Conservation (phyloP, 1,140 invertebrate genomes). For the Harpegnathos saltator region DNA sequence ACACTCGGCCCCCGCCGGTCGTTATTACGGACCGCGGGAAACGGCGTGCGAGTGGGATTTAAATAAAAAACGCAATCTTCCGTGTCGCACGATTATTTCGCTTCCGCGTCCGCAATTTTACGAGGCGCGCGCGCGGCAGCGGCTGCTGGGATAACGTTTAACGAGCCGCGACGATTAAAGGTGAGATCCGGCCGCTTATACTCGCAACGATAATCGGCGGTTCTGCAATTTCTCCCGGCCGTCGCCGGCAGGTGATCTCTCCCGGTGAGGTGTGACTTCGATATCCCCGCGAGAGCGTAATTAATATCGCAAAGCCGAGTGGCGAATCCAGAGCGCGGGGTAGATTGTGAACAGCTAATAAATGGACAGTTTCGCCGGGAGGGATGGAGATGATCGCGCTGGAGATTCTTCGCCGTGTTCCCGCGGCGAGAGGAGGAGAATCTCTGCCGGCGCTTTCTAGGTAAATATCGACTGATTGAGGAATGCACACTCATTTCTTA, state of each 20-base stretch:
- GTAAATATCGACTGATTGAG: slow-evolving; percentile 33
- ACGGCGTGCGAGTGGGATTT: slow-evolving; percentile 46
- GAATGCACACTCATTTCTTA: slow-evolving; percentile 56
- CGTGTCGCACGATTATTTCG: slow-evolving; percentile 43
- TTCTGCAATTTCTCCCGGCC: slow-evolving; percentile 24
- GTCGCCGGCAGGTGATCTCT: too few relatives aligned
- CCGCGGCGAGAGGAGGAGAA: slow-evolving; percentile 9
- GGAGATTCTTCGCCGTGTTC: slow-evolving; percentile 3
- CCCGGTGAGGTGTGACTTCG: background rate
- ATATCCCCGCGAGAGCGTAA: background rate
- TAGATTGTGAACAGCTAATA: background rate
- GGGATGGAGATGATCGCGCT: slow-evolving; percentile 5
- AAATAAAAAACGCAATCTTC: slow-evolving; percentile 58
- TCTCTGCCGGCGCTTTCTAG: background rate
- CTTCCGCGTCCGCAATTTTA: slow-evolving; percentile 27
- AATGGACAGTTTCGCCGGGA: slow-evolving; percentile 4
- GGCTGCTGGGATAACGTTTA: slow-evolving; percentile 12
- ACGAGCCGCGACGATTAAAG: slow-evolving; percentile 1
- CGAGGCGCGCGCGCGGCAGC: background rate
- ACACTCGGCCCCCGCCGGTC: background rate
- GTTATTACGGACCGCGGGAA: slow-evolving; percentile 41
- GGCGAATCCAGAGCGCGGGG: background rate
- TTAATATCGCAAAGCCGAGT: slow-evolving; percentile 5
- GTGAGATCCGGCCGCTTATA: background rate
- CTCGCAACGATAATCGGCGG: slow-evolving; percentile 7